phyloP scores from a whole-genome alignment of 1,140 invertebrate species.

The Alviniconcha marisindica region DNA sequence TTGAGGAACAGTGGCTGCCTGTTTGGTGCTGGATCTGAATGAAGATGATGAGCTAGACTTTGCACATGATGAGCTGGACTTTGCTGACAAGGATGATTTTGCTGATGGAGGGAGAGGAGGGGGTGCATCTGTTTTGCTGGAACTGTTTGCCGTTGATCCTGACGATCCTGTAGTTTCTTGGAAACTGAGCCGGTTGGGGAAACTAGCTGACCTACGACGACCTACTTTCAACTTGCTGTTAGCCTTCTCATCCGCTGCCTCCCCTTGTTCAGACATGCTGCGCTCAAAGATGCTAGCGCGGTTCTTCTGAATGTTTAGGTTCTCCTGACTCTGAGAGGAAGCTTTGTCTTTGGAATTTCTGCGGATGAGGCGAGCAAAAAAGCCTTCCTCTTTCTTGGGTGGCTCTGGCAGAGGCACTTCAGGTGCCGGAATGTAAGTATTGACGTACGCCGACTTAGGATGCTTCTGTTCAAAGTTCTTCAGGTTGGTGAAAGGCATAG shows the following conservation, averaged over 20 bases:
- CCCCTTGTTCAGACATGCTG: constrained; percentile 54
- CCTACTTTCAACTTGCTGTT: constrained; percentile 44
- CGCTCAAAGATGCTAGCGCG: constrained; percentile 49
- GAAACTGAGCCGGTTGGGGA: constrained; percentile 69
- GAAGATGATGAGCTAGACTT: neutral
- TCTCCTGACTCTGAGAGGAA: constrained; percentile 65
- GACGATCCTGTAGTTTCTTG: constrained; percentile 42
- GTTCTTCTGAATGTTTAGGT: constrained; percentile 50
- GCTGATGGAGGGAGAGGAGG: constrained; percentile 30
- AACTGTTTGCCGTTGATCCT: neutral
- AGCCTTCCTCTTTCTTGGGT: constrained; percentile 55
- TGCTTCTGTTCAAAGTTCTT: constrained; percentile 59
- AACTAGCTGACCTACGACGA: constrained; percentile 65
- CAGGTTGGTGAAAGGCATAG: constrained; percentile 62
- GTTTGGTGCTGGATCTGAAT: neutral
- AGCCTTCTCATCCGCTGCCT: constrained; percentile 37
- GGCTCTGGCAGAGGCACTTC: constrained; percentile 43
- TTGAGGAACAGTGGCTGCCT: neutral
- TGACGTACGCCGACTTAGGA: constrained; percentile 41
- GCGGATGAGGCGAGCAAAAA: constrained; percentile 66
- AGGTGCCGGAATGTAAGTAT: constrained; percentile 32
- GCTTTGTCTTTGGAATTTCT: constrained; percentile 68
- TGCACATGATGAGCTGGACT: neutral
- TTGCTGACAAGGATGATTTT: constrained; percentile 9
- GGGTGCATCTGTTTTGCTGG: constrained; percentile 1